Base-by-base conservation (phyloP, 2,797 vertebrate genomes). In the Falco concolor region DNA sequence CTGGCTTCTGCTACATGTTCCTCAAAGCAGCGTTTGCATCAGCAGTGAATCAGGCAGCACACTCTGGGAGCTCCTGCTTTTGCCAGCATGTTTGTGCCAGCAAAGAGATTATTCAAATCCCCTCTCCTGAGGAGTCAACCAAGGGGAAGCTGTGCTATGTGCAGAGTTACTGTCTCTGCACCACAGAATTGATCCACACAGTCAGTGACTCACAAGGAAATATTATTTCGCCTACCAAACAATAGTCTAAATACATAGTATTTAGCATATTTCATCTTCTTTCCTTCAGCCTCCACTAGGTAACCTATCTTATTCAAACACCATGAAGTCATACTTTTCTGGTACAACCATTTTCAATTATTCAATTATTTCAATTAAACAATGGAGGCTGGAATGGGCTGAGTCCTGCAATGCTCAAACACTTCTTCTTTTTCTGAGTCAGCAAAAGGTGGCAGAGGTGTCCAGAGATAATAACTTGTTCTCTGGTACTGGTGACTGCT, bases 121-220 rank as follows among this genome's bases (percentile, higher is more conserved):
- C 88, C 61, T 85, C 42, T 91, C 15, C 50, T 78, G 72, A 80
- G 40, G 16, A 93, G 40, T 57, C 87, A 94, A 19, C 27, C 21
- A 40, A 68, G 60, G 78, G 64, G 27, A 90, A 91, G 34, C 60
- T 81, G 80, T 0, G 0, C 47, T 77, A 38, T 0, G 1, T 76
- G 76, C 61, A n/a, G 53, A 73, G 36, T 69, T 83, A 40, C 4
- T 63, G 57, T 54, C 79, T 85, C 75, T 38, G 50, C 32, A 56
- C 54, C 1, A 0, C 1, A 0, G 40, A 85, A 93, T 60, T 85
- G 94, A 96, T 96, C 93, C 57, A 49, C 74, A 68, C 90, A 87
- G 74, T n/a, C 45, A 82, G 23, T 95, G 93, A 95, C 91, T 96
- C 81, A 94, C 25, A 84, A 91, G 87, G 97, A 96, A 97, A 93